Percentiles rank a stretch among this genome's conserved stretches.
Evolutionary conservation across 2,797 vertebrate species (phyloP).

Genomic region (Pantherophis alleghaniensis): DNA sequence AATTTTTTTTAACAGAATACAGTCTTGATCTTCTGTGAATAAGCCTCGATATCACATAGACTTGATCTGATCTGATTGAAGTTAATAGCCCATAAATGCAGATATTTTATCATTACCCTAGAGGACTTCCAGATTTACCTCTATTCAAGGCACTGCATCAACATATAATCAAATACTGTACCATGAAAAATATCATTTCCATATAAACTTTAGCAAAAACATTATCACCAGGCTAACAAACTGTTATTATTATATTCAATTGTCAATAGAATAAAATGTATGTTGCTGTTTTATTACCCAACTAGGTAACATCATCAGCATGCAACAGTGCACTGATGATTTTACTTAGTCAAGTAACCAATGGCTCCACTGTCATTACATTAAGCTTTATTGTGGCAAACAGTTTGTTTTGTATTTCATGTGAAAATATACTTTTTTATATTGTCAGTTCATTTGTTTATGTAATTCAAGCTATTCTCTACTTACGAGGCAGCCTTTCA

Average conservation of each 20-base stretch:
- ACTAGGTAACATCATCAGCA: background rate
- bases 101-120: background rate
- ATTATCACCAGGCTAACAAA: background rate
- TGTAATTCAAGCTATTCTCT: background rate
- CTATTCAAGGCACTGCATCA: background rate
- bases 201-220: background rate
- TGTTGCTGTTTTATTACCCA: background rate
- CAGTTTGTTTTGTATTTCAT: background rate
- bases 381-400: background rate
- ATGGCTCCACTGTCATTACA: background rate
- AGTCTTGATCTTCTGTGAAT: background rate
- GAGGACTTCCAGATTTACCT: background rate
- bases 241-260: background rate
- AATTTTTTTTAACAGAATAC: background rate
- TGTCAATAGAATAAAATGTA: background rate
- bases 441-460: background rate
- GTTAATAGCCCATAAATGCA: background rate
- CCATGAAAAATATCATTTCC: background rate
- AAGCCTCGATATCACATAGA: background rate
- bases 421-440: background rate
- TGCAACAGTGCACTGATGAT: background rate
- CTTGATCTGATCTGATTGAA: background rate
- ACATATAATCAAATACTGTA: background rate
- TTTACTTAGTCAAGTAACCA: background rate
- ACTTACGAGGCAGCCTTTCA: background rate